phyloP scores from a whole-genome alignment of 2,888 invertebrate species.

The Rhorus exstirpatorius region DNA sequence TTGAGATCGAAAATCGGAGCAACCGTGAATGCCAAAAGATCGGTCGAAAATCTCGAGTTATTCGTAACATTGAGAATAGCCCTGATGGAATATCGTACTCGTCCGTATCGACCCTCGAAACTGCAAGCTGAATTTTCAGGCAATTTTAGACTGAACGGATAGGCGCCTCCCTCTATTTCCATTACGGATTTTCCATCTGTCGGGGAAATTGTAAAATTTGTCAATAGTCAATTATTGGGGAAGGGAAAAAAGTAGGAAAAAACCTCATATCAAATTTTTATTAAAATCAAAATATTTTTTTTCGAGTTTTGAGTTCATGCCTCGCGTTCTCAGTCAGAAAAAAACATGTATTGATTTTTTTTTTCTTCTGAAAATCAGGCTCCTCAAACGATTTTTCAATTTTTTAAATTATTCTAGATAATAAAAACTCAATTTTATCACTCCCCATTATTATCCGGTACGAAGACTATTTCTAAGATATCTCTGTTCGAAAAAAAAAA shows the following conservation, averaged over 20 bases:
- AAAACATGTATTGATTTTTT: background rate
- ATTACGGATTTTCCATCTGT: conserved; percentile 74
- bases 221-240: background rate
- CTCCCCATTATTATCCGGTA: no score
- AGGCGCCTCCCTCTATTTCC: conserved; percentile 78
- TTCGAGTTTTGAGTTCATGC: no score
- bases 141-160: conserved; percentile 85
- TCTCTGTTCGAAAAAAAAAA: no score
- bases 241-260: no score
- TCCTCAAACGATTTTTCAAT: background rate
- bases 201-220: conserved; percentile 20
- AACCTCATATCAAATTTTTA: no score
- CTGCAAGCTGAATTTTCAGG: conserved; percentile 85
- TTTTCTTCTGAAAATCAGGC: conserved; percentile 1
- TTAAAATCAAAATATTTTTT: conserved; percentile 17
- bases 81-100: conserved; percentile 86
- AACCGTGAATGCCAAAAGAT: conserved; percentile 86
- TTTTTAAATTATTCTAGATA: no score
- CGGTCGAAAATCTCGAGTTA: conserved; percentile 73
- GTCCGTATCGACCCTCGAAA: conserved; percentile 85
- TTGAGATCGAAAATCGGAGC: conserved; percentile 86
- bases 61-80: conserved; percentile 83
- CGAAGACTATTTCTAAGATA: no score
- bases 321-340: no score
- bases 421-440: no score